A percentile compares a stretch with the other conserved stretches of the same genome.
Evolutionary conservation across 2,113 vertebrate genomes (phyloP).

Genomic region (Chitala chitala): DNA sequence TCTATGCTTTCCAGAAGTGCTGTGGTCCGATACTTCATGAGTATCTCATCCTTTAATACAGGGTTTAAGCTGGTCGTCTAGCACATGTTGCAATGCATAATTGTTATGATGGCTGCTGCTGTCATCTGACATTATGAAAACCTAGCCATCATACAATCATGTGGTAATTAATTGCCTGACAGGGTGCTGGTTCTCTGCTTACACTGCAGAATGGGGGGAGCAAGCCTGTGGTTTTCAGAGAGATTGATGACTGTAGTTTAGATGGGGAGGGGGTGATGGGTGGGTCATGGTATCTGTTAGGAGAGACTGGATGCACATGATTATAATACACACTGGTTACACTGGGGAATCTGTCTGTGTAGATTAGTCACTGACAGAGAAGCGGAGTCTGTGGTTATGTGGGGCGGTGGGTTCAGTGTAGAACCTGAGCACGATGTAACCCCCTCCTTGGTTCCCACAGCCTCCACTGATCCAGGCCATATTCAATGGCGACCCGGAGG

Average conservation of each 20-base stretch:
- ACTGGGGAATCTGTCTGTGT: not conserved
- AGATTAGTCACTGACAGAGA: not conserved
- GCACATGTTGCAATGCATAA: not conserved
- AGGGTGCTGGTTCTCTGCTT: conserved; percentile 2
- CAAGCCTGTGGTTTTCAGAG: not conserved
- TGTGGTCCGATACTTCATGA: too few relatives aligned
- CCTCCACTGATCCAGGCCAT: conserved; percentile 93
- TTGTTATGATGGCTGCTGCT: too few relatives aligned
- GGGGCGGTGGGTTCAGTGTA: not conserved
- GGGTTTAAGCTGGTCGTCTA: not conserved
- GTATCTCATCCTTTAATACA: not conserved
- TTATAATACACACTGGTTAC: not conserved
- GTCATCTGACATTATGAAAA: too few relatives aligned
- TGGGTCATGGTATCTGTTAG: not conserved
- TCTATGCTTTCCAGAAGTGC: too few relatives aligned
- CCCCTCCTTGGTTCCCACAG: conserved; percentile 56
- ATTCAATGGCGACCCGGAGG: conserved; percentile 90
- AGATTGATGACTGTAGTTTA: not conserved
- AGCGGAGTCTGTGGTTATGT: not conserved
- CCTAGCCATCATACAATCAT: not conserved
- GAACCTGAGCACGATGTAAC: not conserved
- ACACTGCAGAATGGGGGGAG: not conserved
- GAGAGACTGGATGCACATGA: not conserved
- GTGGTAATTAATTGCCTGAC: not conserved
- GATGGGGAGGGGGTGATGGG: not conserved